A percentile compares a stretch with the other conserved stretches of the same genome.
Evolutionary conservation across 1,140 invertebrate genomes (phyloP).

Genomic region (Ganaspis sp.): DNA sequence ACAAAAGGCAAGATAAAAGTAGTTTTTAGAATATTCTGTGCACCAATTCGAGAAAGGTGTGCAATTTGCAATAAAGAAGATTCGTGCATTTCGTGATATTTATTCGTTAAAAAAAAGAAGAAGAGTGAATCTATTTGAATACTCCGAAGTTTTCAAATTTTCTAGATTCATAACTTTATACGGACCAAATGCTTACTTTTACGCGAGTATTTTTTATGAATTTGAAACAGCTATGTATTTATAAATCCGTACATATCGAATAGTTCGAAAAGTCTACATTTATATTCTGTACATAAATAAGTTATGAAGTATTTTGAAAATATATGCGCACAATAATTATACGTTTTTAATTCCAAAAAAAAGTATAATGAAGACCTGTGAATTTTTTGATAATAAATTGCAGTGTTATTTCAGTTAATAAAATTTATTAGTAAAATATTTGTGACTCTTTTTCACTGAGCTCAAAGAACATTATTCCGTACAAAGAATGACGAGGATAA

Average conservation of each 20-base stretch:
- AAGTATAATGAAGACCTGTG: too few species aligned
- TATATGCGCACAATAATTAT: neutral
- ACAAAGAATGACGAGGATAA: neutral
- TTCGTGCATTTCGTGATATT: neutral
- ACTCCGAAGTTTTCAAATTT: neutral
- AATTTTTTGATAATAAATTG: too few species aligned
- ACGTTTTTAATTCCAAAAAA: neutral
- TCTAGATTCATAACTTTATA: neutral
- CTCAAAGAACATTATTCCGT: neutral
- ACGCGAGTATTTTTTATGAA: constrained; percentile 19
- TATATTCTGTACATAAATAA: too few species aligned
- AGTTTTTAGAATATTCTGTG: neutral
- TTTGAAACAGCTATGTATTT: constrained; percentile 4
- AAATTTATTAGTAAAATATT: constrained; percentile 10
- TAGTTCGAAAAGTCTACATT: too few species aligned
- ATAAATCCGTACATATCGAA: too few species aligned
- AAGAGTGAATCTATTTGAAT: neutral
- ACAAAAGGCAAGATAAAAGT: neutral
- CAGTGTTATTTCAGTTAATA: neutral
- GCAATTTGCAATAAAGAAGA: neutral
- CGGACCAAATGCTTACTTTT: neutral
- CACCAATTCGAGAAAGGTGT: neutral
- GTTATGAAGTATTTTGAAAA: neutral
- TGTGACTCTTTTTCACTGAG: neutral
- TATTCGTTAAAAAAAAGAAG: neutral